Percentiles rank a stretch among this genome's conserved stretches.
Evolutionary conservation across 1,140 invertebrate genomes (phyloP).

Genomic region (Bathynomus jamesi): DNA sequence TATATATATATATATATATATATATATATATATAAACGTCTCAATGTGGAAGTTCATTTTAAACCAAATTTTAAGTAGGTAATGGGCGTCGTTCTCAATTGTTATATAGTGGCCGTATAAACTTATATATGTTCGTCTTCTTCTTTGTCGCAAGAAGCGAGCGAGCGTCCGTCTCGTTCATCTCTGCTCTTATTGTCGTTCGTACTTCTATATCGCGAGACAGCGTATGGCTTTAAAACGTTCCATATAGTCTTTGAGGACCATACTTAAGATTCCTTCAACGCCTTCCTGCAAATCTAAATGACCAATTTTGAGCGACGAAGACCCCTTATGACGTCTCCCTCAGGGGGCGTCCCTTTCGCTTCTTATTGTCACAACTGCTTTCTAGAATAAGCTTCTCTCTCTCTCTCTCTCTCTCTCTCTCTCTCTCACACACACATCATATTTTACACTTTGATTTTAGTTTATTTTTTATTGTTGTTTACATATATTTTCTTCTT

Average conservation of each 20-base stretch:
- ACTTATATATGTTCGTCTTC: no score
- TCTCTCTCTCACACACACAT: no score
- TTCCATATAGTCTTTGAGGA: conserved; percentile 1
- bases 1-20: conserved; percentile 12
- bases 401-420: background rate
- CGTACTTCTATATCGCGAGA: background rate
- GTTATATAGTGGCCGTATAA: no score
- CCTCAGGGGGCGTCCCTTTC: no score
- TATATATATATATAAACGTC: conserved; percentile 4
- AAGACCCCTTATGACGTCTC: background rate
- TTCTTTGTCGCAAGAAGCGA: background rate
- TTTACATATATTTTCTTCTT: no score
- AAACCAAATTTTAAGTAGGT: no score
- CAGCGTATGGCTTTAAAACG: background rate
- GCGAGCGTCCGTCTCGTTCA: background rate
- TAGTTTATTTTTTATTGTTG: no score
- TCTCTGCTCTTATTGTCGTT: background rate
- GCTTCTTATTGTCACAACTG: no score
- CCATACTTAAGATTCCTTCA: background rate
- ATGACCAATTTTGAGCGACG: background rate
- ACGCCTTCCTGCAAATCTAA: background rate
- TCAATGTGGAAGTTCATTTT: background rate
- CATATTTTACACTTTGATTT: no score
- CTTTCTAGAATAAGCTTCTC: background rate
- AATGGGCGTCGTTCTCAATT: no score